Base-by-base conservation (phyloP, 2,888 invertebrate genomes). In the Lucinisca nassula region DNA sequence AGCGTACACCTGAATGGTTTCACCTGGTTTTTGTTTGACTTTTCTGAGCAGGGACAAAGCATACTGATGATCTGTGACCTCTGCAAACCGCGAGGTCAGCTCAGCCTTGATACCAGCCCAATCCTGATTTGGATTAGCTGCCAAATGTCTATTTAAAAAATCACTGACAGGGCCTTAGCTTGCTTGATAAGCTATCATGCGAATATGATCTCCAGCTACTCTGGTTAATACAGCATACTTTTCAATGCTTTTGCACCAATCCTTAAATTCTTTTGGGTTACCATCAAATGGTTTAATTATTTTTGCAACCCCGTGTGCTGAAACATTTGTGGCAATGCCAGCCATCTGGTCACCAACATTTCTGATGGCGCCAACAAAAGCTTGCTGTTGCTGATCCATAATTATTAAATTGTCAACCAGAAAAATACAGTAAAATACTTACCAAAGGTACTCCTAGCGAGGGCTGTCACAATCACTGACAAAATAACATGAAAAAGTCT, bases 1-100 rank as follows among this genome's bases (percentile, higher is more conserved):
- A 10, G 78, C 79, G 38, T 72, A 84, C n/a, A 81, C 67, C 37
- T 84, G 84, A 27, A 84, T 72, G 21, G 58, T 75, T 45, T 88
- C 79, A 21, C 27, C 21, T 27, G 58, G 30, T 27, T 75, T 79
- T 82, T 84, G 87, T 61, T 58, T 76, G 8, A 74, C 74, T 72
- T 82, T 79, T 37, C 84, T 40, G 2, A 84, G 37, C 21, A 79
- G 51, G 17, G 84, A 80, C 3, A 88, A 21, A 21, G 84, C 82
- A 49, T 82, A 73, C n/a, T 84, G 82, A 12, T 27, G 49, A 61
- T 88, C 84, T 12, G 72, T 55, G 21, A 88, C 72, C 30, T 83
- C 82, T n/a, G 37, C 83, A 67, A 88, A 85, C 4, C 80, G 51
- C 49, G 30, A 21, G 49, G 27, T 45, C 32, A 82, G 24, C 38